Base-by-base conservation (phyloP, 2,888 invertebrate genomes). In the Ephialtes manifestator region DNA sequence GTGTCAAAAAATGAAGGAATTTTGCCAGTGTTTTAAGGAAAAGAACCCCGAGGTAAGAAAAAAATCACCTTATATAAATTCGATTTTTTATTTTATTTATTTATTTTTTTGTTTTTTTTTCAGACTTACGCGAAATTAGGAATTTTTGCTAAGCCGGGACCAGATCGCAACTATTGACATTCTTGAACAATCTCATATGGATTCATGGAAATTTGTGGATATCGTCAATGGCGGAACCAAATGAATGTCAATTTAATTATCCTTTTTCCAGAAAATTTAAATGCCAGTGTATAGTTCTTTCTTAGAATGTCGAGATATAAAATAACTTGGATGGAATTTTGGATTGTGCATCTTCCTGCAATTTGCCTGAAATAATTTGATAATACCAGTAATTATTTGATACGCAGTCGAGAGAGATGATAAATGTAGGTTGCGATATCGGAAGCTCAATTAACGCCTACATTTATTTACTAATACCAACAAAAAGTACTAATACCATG, bases 111-210 rank as follows among this genome's bases (percentile, higher is more conserved):
- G n/a, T 60, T 35, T n/a, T 28, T 60, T 60, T 60, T n/a, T 4
- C 58, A 58, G 58, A 58, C 58, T 0, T 58, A 58, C 31, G 58
- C 58, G 28, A 58, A 58, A 24, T 31, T 58, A 13, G 58, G 58
- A 28, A 15, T 58, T 58, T 58, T 58, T 28, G 58, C 31, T 31
- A 58, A 31, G 28, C 58, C 58, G 4, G 58, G 58, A 58, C 28
- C 28, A 5, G 11, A 58, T 58, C 58, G 58, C 4, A 28, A 28
- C 1, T 58, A 58, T 28, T 58, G 31, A 58, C 15, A 28, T 28
- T 20, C 53, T 53, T 53, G 5, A 7, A 18, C 5, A 53, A 4
- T 53, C 18, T 0, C 18, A 7, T 8, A 53, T 18, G 51, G 18
- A n/a, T 48, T 4, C 15, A n/a, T 4, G 18, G 3, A n/a, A 18